Conservation (phyloP, 2,797 vertebrate species). For the Kryptopterus vitreolus region DNA sequence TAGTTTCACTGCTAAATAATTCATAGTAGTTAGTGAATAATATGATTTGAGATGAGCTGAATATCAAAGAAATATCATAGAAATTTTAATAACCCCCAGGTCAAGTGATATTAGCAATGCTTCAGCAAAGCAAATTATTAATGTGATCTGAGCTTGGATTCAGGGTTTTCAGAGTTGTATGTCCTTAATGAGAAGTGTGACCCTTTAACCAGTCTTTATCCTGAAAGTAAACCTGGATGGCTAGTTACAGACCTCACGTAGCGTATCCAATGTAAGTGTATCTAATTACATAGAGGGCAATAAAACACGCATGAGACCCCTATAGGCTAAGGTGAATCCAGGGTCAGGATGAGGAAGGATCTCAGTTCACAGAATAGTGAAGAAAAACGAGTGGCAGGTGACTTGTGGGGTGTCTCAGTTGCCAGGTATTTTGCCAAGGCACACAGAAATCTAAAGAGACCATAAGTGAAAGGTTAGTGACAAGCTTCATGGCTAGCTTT, state of each 20-base stretch:
- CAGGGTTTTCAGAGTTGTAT: not conserved
- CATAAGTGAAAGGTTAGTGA: not conserved
- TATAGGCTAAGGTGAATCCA: conserved; percentile 18
- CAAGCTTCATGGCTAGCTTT: not conserved
- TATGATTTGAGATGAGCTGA: conserved; percentile 6
- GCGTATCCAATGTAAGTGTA: conserved; percentile 15
- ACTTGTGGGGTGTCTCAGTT: not conserved
- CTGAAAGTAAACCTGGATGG: not conserved
- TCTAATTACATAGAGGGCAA: not conserved
- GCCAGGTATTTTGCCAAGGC: not conserved
- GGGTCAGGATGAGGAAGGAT: not conserved
- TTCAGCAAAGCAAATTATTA: conserved; percentile 13
- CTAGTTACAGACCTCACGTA: not conserved
- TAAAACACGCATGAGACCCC: not conserved
- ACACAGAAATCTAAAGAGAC: not conserved
- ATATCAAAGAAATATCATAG: conserved; percentile 3
- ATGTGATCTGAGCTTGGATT: not conserved
- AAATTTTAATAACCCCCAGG: conserved; percentile 21
- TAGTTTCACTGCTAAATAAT: conserved; percentile 19
- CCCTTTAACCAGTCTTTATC: not conserved
- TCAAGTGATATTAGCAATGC: conserved; percentile 8
- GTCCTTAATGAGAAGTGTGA: not conserved
- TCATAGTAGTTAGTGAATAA: conserved; percentile 4
- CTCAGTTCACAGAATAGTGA: not conserved
- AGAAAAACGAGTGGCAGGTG: no score